Evolutionary conservation across 1,140 invertebrate genomes (phyloP).

Genomic region (Trissolcus basalis): DNA sequence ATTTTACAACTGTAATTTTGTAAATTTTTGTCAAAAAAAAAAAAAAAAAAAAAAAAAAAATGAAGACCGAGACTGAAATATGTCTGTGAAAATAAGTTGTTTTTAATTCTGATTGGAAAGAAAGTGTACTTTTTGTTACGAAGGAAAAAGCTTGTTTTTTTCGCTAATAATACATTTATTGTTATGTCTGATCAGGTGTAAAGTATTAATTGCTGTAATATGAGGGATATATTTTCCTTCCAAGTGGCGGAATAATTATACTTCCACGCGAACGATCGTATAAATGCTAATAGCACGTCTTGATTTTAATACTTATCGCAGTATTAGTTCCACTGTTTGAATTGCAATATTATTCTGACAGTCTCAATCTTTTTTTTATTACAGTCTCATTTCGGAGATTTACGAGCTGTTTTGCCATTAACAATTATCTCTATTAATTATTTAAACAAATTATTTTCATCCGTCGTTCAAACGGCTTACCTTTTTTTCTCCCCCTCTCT

Average conservation of each 20-base stretch:
- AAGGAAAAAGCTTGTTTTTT: too few species aligned
- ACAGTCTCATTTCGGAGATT: background rate
- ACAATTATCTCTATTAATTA: background rate
- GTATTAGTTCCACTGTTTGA: background rate
- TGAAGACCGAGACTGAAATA: too few species aligned
- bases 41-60: too few species aligned
- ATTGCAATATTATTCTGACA: background rate
- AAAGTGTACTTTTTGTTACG: too few species aligned
- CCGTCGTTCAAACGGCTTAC: background rate
- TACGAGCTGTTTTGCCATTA: background rate
- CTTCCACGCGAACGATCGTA: background rate
- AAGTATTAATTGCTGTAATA: background rate
- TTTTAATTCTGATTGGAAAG: too few species aligned
- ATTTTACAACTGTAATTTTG: too few species aligned
- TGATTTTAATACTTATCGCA: conserved; percentile 5
- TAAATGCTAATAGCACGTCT: conserved; percentile 9
- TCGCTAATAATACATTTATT: conserved; percentile 3
- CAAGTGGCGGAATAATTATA: conserved; percentile 8
- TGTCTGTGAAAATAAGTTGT: too few species aligned
- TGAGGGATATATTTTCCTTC: background rate
- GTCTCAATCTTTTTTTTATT: background rate
- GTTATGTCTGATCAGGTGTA: background rate
- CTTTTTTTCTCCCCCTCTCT: background rate
- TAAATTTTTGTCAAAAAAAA: too few species aligned
- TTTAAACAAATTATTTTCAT: background rate